Conservation (phyloP, 2,113 vertebrate genomes). For the Haplotaxodon microlepis region DNA sequence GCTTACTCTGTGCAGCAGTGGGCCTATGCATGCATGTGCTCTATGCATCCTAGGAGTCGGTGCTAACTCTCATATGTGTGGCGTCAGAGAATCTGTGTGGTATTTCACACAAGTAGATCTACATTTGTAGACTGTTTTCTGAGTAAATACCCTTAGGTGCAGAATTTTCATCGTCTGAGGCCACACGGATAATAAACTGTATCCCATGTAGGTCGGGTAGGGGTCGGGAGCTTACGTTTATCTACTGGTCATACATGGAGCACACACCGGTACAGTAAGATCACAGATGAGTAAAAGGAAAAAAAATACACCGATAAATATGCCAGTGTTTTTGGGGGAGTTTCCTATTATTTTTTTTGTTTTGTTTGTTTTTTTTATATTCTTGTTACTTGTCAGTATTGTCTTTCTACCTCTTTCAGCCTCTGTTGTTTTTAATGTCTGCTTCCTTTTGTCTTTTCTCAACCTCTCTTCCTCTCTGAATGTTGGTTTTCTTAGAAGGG, state of each 20-base stretch:
- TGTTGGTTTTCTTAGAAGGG: conserved; percentile 36
- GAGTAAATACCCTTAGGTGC: conserved; percentile 38
- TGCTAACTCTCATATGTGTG: conserved; percentile 31
- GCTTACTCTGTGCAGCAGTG: background rate
- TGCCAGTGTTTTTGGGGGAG: background rate
- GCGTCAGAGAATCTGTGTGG: conserved; percentile 18
- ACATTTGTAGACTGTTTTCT: conserved; percentile 53
- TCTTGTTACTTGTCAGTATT: background rate
- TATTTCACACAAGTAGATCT: conserved; percentile 41
- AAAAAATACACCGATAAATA: background rate
- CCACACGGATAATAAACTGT: background rate
- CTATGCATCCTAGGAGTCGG: background rate
- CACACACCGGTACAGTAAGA: background rate
- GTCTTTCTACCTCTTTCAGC: background rate
- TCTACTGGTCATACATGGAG: conserved; percentile 28
- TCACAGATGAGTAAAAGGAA: background rate
- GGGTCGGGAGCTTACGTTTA: background rate
- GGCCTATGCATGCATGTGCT: background rate
- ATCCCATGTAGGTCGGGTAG: background rate
- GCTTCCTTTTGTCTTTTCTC: background rate
- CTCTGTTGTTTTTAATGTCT: background rate
- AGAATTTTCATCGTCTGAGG: conserved; percentile 7
- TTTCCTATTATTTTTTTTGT: background rate
- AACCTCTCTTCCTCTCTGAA: background rate
- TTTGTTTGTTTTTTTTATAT: background rate